phyloP scores from a whole-genome alignment of 2,888 invertebrate species.

The Listrodromus nycthemerus region DNA sequence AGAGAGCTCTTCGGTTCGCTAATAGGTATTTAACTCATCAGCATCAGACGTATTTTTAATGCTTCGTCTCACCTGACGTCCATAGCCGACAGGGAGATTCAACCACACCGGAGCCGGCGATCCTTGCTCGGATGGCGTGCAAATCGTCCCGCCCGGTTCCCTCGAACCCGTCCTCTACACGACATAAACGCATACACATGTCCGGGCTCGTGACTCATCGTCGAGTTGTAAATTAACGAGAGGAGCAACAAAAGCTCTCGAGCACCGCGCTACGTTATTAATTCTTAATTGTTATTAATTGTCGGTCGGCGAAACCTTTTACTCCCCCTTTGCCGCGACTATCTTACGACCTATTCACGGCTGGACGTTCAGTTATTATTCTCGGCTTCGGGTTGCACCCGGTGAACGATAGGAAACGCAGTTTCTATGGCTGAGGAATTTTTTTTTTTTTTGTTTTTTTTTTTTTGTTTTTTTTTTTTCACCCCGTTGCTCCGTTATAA shows the following conservation, averaged over 20 bases:
- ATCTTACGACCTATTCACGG: background rate
- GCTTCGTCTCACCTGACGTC: conserved; percentile 57
- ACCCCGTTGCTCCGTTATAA: background rate
- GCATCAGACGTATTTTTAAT: conserved; percentile 60
- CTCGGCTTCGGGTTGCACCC: conserved; percentile 19
- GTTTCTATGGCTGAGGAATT: background rate
- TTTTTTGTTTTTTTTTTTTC: background rate
- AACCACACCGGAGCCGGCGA: conserved; percentile 3
- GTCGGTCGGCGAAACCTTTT: conserved; percentile 48
- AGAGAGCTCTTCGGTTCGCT: conserved; percentile 50
- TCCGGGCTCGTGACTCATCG: conserved; percentile 57
- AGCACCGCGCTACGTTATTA: conserved; percentile 57
- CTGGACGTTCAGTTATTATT: conserved; percentile 1
- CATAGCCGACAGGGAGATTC: conserved; percentile 11
- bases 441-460: background rate
- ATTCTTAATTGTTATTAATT: conserved; percentile 67
- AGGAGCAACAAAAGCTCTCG: conserved; percentile 58
- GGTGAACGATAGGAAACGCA: background rate
- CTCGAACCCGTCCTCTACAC: conserved; percentile 20
- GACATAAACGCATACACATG: conserved; percentile 16
- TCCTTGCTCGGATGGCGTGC: conserved; percentile 34
- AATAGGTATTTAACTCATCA: conserved; percentile 64
- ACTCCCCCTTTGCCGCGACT: background rate
- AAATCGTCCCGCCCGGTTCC: conserved; percentile 6
- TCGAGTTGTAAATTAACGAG: conserved; percentile 56